Conservation (phyloP, 2,113 vertebrate genomes). For the Athene noctua region DNA sequence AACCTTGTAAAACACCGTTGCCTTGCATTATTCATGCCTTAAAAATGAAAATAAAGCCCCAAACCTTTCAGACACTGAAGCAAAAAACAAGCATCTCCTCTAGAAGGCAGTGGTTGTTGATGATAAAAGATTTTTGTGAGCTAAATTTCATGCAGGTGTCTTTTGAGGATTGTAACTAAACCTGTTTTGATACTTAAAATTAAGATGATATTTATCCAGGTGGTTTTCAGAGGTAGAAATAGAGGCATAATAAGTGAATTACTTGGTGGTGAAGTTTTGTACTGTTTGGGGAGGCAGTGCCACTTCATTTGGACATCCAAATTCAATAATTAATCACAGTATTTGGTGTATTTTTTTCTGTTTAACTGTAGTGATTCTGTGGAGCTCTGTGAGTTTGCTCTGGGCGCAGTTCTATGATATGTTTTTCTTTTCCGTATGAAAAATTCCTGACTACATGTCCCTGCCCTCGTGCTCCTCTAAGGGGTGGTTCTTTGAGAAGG, state of each 20-base stretch:
- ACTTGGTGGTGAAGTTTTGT: not conserved
- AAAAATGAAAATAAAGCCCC: not conserved
- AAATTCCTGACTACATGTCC: not conserved
- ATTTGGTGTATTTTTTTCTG: not conserved
- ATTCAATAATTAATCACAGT: not conserved
- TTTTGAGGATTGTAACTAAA: not conserved
- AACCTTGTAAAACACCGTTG: not conserved
- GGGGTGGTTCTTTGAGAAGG: not conserved
- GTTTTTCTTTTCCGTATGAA: not conserved
- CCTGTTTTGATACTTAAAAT: not conserved
- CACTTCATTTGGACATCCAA: not conserved
- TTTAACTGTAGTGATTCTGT: not conserved
- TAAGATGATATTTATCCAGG: not conserved
- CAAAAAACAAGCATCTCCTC: not conserved
- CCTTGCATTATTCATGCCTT: not conserved
- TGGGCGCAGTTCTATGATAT: rapidly evolving
- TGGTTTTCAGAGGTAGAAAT: not conserved
- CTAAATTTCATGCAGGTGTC: not conserved
- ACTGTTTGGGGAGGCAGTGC: rapidly evolving
- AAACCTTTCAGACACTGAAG: not conserved
- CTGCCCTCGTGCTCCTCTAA: not conserved
- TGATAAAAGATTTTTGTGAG: not conserved
- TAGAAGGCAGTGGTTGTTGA: not conserved
- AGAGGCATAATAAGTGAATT: not conserved
- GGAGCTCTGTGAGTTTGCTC: not conserved